phyloP scores from a whole-genome alignment of 1,140 invertebrate genomes.

The Sarcophaga bullata region DNA sequence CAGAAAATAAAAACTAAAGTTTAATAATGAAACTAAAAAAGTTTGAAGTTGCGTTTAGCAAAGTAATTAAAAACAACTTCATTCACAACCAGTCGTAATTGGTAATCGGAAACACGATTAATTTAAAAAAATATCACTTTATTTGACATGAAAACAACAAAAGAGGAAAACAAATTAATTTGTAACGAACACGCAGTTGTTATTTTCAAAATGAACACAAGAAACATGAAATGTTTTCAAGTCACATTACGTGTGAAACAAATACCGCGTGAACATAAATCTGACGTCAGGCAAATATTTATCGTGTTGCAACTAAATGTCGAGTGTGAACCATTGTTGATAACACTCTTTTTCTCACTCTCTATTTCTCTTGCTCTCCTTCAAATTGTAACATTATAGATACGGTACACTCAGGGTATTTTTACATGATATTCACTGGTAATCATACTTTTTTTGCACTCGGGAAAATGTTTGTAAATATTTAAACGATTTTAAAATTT shows the following conservation, averaged over 20 bases:
- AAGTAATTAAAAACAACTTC: background rate
- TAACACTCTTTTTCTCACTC: too few species aligned
- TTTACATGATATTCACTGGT: too few species aligned
- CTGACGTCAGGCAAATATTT: background rate
- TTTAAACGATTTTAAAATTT: too few species aligned
- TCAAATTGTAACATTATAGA: background rate
- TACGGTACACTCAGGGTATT: background rate
- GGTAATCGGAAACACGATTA: background rate
- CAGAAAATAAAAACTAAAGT: too few species aligned
- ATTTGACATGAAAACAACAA: background rate
- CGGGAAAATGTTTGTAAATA: too few species aligned
- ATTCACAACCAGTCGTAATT: background rate
- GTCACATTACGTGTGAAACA: background rate
- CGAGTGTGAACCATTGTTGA: too few species aligned
- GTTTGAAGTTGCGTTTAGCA: background rate
- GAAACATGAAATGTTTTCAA: background rate
- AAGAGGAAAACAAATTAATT: background rate
- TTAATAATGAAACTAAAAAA: background rate
- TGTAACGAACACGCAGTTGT: background rate
- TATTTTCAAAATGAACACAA: background rate
- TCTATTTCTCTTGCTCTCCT: background rate
- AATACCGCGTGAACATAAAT: background rate
- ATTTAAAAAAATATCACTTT: constrained; percentile 12
- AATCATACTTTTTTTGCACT: too few species aligned
- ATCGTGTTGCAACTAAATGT: background rate